phyloP scores from a whole-genome alignment of 2,888 invertebrate species.

The Steinernema carpocapsae region DNA sequence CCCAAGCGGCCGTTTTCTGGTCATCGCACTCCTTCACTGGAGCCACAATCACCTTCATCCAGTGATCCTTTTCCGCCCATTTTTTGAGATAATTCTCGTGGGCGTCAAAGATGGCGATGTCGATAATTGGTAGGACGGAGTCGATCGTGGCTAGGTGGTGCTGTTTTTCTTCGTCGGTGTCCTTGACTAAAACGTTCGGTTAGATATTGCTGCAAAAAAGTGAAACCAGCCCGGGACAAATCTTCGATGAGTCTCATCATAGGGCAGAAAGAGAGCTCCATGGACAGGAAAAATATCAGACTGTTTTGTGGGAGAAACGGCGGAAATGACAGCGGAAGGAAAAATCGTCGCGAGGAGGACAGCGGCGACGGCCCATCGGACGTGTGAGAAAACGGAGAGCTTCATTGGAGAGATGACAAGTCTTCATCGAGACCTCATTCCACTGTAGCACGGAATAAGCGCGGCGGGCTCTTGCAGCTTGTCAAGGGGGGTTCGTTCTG shows the following conservation, averaged over 20 bases:
- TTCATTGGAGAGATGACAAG: not conserved
- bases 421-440: slow-evolving; percentile 3
- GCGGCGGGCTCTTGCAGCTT: not conserved
- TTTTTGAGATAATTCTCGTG: slow-evolving; percentile 41
- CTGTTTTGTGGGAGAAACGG: not conserved
- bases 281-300: slow-evolving; percentile 42
- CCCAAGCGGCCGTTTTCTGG: slow-evolving; percentile 51
- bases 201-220: not conserved
- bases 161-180: not conserved
- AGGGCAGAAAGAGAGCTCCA: slow-evolving; percentile 46
- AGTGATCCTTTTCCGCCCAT: slow-evolving; percentile 42
- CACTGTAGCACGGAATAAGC: not conserved
- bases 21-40: slow-evolving; percentile 49
- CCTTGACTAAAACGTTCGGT: not conserved
- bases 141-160: slow-evolving; percentile 42
- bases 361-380: not conserved
- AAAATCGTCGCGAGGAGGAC: not conserved
- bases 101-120: slow-evolving; percentile 50
- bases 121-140: slow-evolving; percentile 45
- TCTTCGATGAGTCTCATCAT: slow-evolving; percentile 7
- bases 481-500: too few relatives aligned
- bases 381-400: not conserved
- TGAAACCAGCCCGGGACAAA: not conserved
- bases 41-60: slow-evolving; percentile 44
- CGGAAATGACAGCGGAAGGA: not conserved